A percentile compares a stretch with the other conserved stretches of the same genome.
Evolutionary conservation across 2,888 invertebrate species (phyloP).

Genomic region (Cephus nigrinus): DNA sequence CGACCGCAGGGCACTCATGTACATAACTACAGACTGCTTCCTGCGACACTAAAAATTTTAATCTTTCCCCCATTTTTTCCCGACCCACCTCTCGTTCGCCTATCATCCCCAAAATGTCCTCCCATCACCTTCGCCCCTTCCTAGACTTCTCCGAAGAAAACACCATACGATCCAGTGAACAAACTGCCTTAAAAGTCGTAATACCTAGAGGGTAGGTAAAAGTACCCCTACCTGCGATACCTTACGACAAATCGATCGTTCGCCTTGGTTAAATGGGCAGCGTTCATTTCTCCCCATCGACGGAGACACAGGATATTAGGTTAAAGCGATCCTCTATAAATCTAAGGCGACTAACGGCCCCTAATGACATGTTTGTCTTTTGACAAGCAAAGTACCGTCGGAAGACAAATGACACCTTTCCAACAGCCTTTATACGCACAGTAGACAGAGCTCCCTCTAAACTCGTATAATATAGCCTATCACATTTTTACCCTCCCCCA

Average conservation of each 20-base stretch:
- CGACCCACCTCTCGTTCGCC: neutral
- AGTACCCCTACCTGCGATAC: neutral
- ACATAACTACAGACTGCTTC: neutral
- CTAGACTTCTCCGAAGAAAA: no score
- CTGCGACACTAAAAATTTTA: neutral
- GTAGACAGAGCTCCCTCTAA: constrained; percentile 28
- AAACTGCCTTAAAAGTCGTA: neutral
- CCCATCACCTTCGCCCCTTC: no score
- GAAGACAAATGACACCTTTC: constrained; percentile 51
- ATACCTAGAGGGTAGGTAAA: neutral
- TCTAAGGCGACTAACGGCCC: constrained; percentile 33
- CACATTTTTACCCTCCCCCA: constrained; percentile 9
- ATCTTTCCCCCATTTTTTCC: neutral
- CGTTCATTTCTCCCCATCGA: constrained; percentile 60
- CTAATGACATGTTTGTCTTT: constrained; percentile 42
- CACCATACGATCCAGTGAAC: no score
- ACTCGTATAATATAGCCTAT: constrained; percentile 26
- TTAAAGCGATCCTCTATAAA: constrained; percentile 39
- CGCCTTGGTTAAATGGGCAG: constrained; percentile 30
- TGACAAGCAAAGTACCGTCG: constrained; percentile 51
- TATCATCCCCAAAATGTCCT: neutral
- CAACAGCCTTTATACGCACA: neutral
- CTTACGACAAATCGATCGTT: neutral
- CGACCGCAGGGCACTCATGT: neutral
- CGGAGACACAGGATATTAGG: constrained; percentile 34